Evolutionary conservation across 1,140 invertebrate genomes (phyloP).

Genomic region (Platyscapa corneri): DNA sequence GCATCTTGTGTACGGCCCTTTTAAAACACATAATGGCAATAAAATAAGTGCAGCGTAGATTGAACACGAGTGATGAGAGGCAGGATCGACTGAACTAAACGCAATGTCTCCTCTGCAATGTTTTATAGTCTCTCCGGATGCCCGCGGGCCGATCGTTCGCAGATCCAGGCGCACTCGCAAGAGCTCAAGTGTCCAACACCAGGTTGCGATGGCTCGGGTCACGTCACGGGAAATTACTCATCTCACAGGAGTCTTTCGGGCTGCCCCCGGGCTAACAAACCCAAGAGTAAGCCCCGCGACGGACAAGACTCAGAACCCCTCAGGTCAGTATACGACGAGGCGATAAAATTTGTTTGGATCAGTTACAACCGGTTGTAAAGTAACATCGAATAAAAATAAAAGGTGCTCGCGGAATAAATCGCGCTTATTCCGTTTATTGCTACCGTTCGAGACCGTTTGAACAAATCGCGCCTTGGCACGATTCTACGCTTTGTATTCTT

Average conservation of each 20-base stretch:
- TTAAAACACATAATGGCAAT: neutral
- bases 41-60: neutral
- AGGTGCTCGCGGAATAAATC: neutral
- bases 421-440: conserved; percentile 39
- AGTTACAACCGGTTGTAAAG: conserved; percentile 27
- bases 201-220: conserved; percentile 91
- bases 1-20: neutral
- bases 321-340: conserved; percentile 76
- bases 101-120: conserved; percentile 18
- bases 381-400: conserved; percentile 13
- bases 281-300: conserved; percentile 92
- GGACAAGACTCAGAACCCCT: conserved; percentile 93
- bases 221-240: conserved; percentile 89
- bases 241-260: conserved; percentile 89
- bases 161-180: conserved; percentile 85
- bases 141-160: conserved; percentile 83
- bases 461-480: too few species aligned
- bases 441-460: neutral
- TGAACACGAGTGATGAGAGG: neutral
- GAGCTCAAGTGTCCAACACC: conserved; percentile 93
- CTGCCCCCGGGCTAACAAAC: conserved; percentile 91
- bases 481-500: too few species aligned
- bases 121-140: conserved; percentile 82
- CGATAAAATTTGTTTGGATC: conserved; percentile 29
- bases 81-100: neutral